These are phyloP conservation scores for Eupeodes luniger DNA, from an alignment of 2,888 invertebrate species.

Conservation along the genomic window DNA sequence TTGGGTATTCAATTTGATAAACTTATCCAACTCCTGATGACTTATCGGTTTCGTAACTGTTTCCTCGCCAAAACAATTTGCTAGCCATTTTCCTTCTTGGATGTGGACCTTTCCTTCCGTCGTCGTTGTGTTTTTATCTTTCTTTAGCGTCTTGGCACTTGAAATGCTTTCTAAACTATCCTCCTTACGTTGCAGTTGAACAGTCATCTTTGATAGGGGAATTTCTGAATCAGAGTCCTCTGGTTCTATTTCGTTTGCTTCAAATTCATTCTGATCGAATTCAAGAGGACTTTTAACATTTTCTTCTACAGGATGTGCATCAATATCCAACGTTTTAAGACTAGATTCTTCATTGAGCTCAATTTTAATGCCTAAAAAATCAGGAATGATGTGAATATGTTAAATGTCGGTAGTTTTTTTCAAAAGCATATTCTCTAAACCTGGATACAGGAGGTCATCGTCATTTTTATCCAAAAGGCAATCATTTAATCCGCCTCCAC, in stretches of 20 bases:
- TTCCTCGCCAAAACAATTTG: slow-evolving; percentile 25
- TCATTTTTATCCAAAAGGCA: background rate
- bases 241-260: background rate
- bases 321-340: background rate
- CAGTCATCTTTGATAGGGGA: slow-evolving; percentile 8
- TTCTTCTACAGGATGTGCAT: background rate
- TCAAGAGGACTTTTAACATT: background rate
- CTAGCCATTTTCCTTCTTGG: slow-evolving; percentile 22
- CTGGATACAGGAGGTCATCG: background rate
- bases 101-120: background rate
- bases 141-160: background rate
- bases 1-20: slow-evolving; percentile 79
- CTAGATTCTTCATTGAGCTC: background rate
- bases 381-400: background rate
- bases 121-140: background rate
- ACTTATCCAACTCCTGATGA: slow-evolving; percentile 79
- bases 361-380: slow-evolving; percentile 17
- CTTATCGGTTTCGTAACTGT: slow-evolving; percentile 1
- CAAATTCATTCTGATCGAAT: background rate
- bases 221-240: slow-evolving; percentile 25
- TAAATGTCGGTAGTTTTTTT: background rate
- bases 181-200: background rate
- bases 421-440: background rate
- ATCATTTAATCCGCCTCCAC: background rate
- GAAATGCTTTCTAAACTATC: background rate